Evolutionary conservation across 2,113 vertebrate genomes (phyloP), one percentile per base, ranked within the genome.

Genomic region (Cranoglanis bouderius): DNA sequence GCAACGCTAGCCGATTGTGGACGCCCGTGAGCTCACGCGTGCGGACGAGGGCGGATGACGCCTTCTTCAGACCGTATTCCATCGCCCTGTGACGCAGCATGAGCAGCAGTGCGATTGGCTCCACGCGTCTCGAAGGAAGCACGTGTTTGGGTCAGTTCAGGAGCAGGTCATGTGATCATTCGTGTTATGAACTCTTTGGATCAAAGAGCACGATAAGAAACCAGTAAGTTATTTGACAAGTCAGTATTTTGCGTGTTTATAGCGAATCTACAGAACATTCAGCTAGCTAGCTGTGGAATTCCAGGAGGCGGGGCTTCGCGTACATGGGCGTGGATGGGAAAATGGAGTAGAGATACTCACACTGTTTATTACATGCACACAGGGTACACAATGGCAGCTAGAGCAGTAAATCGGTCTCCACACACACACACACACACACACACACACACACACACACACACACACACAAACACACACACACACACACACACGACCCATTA

Each of bases 401-500:
- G 63, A 67, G 67, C 16, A 18, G 16, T 38, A 72, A 38, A 38
- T 72, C 32, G 21, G n/a, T 32, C 63, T n/a, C n/a, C n/a, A n/a
- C 43, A 46, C 46, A 46, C 46, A 46, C 46, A 46, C 40, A 43
- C 40, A 43, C 40, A 43, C 63, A 16, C 61, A 65, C 29, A 16
- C 9, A 2, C 81, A 75, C 65, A 9, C 16, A n/a, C 51, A 43
- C 26, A 55, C 81, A 84, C 63, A 72, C 78, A 87, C 26, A 70
- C 63, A 67, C n/a, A 65, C 46, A 55, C 43, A 46, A 24, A 35
- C 40, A 67, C 72, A 75, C 38, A 59, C 40, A 85, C 80, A 40
- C 89, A 85, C 81, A 85, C 29, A 38, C 77, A 63, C 51, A 88
- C 78, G 70, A 40, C 32, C 67, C 55, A 49, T 85, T 78, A 63